Evolutionary conservation across 2,797 vertebrate species (phyloP), one percentile per base, ranked within the genome.

Genomic region (Oryzias dopingdopingensis): DNA sequence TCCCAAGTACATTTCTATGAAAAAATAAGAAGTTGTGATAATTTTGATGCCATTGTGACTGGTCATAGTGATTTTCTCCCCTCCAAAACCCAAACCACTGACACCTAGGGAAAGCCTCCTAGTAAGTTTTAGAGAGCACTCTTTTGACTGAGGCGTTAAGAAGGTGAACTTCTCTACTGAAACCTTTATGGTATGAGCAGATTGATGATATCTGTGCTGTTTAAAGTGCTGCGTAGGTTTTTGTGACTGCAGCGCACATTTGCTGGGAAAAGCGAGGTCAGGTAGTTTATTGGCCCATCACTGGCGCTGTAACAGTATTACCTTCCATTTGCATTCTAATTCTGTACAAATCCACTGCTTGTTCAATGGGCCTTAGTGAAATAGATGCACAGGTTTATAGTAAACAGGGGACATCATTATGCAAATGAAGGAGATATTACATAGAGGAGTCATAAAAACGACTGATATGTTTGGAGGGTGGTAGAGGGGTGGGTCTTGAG

Each of bases 321-420:
- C 70, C 59, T 78, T 68, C 80, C 76, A 86, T 88, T 87, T 86
- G 81, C 87, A 86, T 86, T 89, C 84, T 80, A 84, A 88, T 89
- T 85, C 72, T 72, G 72, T 65, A 86, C 82, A 88, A 86, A 89
- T 87, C 80, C 74, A 53, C 74, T 65, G 82, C 79, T 83, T 86
- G 85, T 84, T 87, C 84, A 85, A 84, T 85, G 84, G 76, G 68
- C 83, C 84, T 85, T 66, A 81, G 77, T 83, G 77, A 89, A 83
- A 91, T 83, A 81, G 69, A 88, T 89, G 87, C 65, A 68, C 62
- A 70, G 78, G 77, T 89, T 86, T 81, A 83, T 84, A 79, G 83
- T 72, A 80, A 88, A 89, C 82, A 86, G 72, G 77, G 73, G 78
- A 83, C 59, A 77, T 82, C 77, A 76, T 88, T 89, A 88, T 87